phyloP scores from a whole-genome alignment of 2,113 vertebrate species.

The Hassar affinis region DNA sequence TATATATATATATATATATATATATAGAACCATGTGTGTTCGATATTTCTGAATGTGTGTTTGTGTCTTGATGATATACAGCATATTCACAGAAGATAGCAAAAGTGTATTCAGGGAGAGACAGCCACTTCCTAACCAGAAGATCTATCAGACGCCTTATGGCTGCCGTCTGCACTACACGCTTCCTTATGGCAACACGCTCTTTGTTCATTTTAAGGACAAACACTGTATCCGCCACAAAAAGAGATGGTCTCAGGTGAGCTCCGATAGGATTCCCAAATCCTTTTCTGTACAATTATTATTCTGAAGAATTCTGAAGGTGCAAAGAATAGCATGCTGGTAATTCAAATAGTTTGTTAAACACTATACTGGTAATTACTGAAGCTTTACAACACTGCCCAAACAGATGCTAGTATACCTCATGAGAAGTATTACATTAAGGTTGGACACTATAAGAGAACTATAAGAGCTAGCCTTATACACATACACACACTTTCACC shows the following conservation, averaged over 20 bases:
- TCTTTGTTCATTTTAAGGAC: slow-evolving; percentile 58
- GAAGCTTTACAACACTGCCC: too few relatives aligned
- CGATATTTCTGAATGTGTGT: neutral
- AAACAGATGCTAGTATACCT: neutral
- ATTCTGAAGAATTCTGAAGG: too few relatives aligned
- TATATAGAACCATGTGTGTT: too few relatives aligned
- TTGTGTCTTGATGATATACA: neutral
- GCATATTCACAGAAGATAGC: slow-evolving; percentile 32
- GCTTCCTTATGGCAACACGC: slow-evolving; percentile 52
- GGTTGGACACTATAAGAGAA: neutral
- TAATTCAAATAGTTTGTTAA: too few relatives aligned
- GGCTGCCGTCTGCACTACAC: slow-evolving; percentile 55
- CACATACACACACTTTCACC: neutral
- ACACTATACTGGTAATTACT: too few relatives aligned
- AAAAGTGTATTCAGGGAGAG: slow-evolving; percentile 15
- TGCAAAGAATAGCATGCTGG: too few relatives aligned
- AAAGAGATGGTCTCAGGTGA: slow-evolving; percentile 63
- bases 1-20: too few relatives aligned
- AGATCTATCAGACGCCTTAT: slow-evolving; percentile 44
- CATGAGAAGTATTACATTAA: neutral
- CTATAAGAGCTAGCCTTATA: neutral
- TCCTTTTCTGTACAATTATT: too few relatives aligned
- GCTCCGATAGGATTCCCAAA: neutral
- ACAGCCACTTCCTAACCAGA: slow-evolving; percentile 20
- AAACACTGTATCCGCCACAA: slow-evolving; percentile 59